Evolutionary conservation across 2,888 invertebrate species (phyloP), one percentile per base, ranked within the genome.

Genomic region (Caenorhabditis angaria): DNA sequence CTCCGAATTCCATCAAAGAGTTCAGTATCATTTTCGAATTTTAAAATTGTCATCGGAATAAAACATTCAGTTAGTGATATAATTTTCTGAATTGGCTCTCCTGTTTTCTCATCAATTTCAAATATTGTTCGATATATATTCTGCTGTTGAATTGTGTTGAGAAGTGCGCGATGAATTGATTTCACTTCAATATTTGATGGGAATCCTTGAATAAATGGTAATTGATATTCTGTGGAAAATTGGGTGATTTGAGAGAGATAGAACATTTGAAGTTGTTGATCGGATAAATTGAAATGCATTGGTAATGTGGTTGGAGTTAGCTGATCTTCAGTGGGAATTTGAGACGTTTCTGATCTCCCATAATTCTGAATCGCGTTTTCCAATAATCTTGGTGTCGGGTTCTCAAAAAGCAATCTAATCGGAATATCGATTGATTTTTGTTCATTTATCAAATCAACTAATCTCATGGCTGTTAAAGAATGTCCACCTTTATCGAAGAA

Each of bases 401-500:
- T 61, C 14, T 75, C 76, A 61, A 81, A 78, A 28, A 78, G 67
- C 10, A 61, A 24, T 24, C 61, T 64, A 22, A 80, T n/a, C 10
- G 78, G 70, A n/a, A 78, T 24, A 6, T 62, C 58, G 2, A 66
- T 60, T 47, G 32, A 48, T 10, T 78, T 29, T 22, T 61, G 20
- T 6, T 70, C 61, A 14, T 65, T 55, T 10, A 83, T 35, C 18
- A 41, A 32, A 57, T 74, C 64, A 2, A 73, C 72, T 18, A 82
- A 27, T 35, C 69, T 66, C 58, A 78, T 73, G 10, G 84, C 84
- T 18, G 65, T 51, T 10, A 84, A 58, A 2, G 84, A 84, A 58
- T 84, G 78, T 0, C 82, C 82, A n/a, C 84, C 84, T 22, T 62
- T 14, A 5, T 68, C 61, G 61, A 84, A 84, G 54, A 84, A 84